Base-by-base conservation (phyloP, 2,888 invertebrate genomes). In the Itoplectis maculator region DNA sequence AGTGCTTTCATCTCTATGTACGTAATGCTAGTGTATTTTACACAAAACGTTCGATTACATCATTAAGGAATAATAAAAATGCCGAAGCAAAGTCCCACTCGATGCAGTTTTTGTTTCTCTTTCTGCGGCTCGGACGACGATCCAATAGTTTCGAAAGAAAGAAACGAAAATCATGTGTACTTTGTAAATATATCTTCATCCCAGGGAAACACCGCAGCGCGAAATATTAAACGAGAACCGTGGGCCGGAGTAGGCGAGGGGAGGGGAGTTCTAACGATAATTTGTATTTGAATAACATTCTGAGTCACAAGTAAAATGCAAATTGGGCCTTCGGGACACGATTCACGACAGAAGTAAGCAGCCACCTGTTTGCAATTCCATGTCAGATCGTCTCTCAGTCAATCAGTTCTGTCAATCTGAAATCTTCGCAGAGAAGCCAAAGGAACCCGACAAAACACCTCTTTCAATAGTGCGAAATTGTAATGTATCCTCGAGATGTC, bases 1-100 rank as follows among this genome's bases (percentile, higher is more conserved):
- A 68, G 42, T 51, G 42, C 42, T 59, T 56, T 63, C 15, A 20
- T 79, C 75, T 66, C 69, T 68, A 69, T 77, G 75, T 82, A 82
- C 79, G 82, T 79, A 82, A 82, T 75, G 66, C 70, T 79, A 82
- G 79, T 82, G 70, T 82, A 82, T 82, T 82, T 82, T 82, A 82
- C 82, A 82, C 82, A 79, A 69, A 81, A 66, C 15, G 59, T 79
- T 82, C 69, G 69, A 79, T 82, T 82, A 82, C 79, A 82, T 70
- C 66, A 70, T 56, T 70, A 54, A 66, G 59, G 78, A 81, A 47
- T 69, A 47, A 47, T 69, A 54, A 69, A 49, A 66, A 73, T 63
- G 78, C 74, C 78, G 74, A 74, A 77, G 77, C 77, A 78, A 74
- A 65, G 70, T 79, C 49, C 6, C 56, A 69, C 77, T 29, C 59